Evolutionary conservation across 2,888 invertebrate species (phyloP).

Genomic region (Nasonovia ribisnigri): DNA sequence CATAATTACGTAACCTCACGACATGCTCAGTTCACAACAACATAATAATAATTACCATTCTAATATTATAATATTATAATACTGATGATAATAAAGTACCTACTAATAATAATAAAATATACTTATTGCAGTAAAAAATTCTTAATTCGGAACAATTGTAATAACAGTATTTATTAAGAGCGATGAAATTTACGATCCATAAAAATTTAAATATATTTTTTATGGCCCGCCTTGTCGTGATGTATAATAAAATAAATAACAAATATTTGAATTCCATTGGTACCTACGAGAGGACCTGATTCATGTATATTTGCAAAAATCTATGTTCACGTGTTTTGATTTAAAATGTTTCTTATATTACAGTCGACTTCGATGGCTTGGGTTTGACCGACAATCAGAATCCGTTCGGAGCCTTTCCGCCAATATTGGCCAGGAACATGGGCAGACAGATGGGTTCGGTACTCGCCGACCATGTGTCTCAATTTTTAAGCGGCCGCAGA

Average conservation of each 20-base stretch:
- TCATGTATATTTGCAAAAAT: neutral
- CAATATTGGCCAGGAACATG: constrained; percentile 82
- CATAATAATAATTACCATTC: too few relatives aligned
- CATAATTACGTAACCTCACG: too few relatives aligned
- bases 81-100: too few relatives aligned
- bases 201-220: too few relatives aligned
- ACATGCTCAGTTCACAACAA: too few relatives aligned
- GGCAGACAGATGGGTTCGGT: constrained; percentile 79
- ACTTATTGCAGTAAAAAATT: too few relatives aligned
- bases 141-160: too few relatives aligned
- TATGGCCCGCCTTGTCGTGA: neutral
- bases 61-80: too few relatives aligned
- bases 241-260: neutral
- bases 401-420: constrained; percentile 86
- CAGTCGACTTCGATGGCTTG: constrained; percentile 88
- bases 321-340: neutral
- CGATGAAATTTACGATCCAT: too few relatives aligned
- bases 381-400: constrained; percentile 91
- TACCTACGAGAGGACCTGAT: neutral
- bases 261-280: neutral
- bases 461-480: constrained; percentile 80
- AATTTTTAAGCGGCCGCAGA: constrained; percentile 76
- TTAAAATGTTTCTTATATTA: neutral
- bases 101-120: too few relatives aligned
- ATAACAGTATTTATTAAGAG: too few relatives aligned